Percentiles rank a stretch among this genome's conserved stretches.
Conservation (phyloP, 2,797 vertebrate genomes). For the Poeciliopsis infans region DNA sequence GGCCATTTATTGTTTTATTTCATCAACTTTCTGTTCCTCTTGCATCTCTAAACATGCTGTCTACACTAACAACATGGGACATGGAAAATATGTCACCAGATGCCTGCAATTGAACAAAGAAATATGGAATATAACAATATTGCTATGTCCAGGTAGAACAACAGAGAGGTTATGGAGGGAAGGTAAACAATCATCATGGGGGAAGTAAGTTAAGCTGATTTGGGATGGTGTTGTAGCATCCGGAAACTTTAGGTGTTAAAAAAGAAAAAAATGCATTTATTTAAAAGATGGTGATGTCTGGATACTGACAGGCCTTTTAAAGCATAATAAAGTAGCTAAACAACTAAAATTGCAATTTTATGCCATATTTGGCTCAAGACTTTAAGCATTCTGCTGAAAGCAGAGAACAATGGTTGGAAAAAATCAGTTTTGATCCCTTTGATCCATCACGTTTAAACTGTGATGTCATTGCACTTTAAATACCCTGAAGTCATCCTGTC, state of each 20-base stretch:
- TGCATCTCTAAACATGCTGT: conserved; percentile 50
- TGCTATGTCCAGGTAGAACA: not conserved
- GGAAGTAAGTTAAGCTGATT: not conserved
- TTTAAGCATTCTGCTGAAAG: not conserved
- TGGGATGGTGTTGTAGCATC: not conserved
- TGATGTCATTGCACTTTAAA: conserved; percentile 15
- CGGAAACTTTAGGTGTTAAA: not conserved
- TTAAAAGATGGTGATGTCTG: not conserved
- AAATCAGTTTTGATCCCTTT: conserved; percentile 5
- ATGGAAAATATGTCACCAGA: conserved; percentile 15
- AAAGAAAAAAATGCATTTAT: not conserved
- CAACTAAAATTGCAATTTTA: not conserved
- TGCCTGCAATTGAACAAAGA: not conserved
- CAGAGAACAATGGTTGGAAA: not conserved
- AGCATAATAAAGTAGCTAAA: no score
- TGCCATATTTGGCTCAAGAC: not conserved
- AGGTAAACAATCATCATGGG: not conserved
- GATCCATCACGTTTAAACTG: not conserved
- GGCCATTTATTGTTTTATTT: conserved; percentile 29
- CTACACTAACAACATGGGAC: conserved; percentile 39
- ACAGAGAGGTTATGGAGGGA: not conserved
- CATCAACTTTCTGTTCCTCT: conserved; percentile 43
- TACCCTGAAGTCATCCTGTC: conserved; percentile 28
- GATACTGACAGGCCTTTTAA: not conserved
- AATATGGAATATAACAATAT: not conserved